Base-by-base conservation (phyloP, 2,113 vertebrate species). In the Tauraco erythrolophus region DNA sequence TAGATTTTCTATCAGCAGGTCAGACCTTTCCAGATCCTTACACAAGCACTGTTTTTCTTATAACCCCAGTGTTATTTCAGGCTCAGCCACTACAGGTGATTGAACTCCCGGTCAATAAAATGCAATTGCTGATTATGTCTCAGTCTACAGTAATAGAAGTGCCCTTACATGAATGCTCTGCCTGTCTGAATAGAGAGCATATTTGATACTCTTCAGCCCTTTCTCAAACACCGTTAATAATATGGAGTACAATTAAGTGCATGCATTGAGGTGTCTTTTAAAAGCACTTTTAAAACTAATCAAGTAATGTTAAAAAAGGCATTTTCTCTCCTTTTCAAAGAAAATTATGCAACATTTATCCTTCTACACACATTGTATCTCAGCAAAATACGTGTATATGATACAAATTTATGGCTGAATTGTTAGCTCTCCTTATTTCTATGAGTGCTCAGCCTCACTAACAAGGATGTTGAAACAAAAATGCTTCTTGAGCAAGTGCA, bases 91-190 rank as follows among this genome's bases (percentile, higher is more conserved):
- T 79, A 24, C 69, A 97, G 98, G 98, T 98, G 93, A 89, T 10
- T 98, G 98, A 98, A 96, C 97, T 82, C 81, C 24, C 35, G 94
- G 97, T 96, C 97, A 97, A 78, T 94, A 95, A 91, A 97, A 96
- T 91, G 57, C 41, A 88, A 50, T 65, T 53, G 72, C 88, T 85
- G 94, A 97, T 97, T 95, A 92, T 79, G 43, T 56, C 28, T 95
- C 87, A 84, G 53, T 28, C 75, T 85, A 54, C 21, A 43, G 21
- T 45, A 62, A 88, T 65, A 87, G 85, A 86, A 74, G 21, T 41
- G 81, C 66, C 81, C 60, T 68, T 23, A 46, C 6, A 10, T 33
- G n/a, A 95, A 70, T n/a, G 61, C 51, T 87, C 72, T 95, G 58
- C 21, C 54, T 56, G 50, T 43, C 75, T 69, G 51, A 61, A 71